Conservation (phyloP, 2,888 invertebrate genomes). For the Ormyrus thymus region DNA sequence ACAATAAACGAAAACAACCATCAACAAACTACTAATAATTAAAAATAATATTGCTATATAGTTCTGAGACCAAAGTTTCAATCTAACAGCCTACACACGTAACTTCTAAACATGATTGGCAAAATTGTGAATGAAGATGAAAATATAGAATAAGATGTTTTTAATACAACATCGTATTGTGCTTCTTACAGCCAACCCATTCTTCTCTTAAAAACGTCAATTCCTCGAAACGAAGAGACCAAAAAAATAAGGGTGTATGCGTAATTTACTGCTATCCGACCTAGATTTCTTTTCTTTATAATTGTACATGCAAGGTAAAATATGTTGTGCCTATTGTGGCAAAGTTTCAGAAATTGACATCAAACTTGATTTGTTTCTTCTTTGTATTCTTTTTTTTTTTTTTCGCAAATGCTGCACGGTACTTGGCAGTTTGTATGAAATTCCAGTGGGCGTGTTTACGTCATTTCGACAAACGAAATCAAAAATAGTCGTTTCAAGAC, state of each 20-base stretch:
- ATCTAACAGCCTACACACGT: conserved; percentile 35
- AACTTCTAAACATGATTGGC: conserved; percentile 2
- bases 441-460: conserved; percentile 36
- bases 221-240: conserved; percentile 45
- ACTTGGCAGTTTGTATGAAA: conserved; percentile 53
- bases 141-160: conserved; percentile 7
- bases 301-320: conserved; percentile 42
- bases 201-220: conserved; percentile 47
- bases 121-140: conserved; percentile 28
- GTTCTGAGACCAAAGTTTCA: conserved; percentile 30
- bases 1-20: conserved; percentile 26
- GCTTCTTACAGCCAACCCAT: conserved; percentile 36
- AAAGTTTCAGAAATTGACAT: conserved; percentile 46
- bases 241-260: conserved; percentile 32
- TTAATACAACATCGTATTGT: conserved; percentile 42
- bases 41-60: conserved; percentile 38
- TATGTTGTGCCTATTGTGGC: conserved; percentile 17
- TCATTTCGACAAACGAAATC: conserved; percentile 22
- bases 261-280: conserved; percentile 8
- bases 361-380: conserved; percentile 29
- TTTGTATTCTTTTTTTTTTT: neutral
- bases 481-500: conserved; percentile 12
- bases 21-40: conserved; percentile 24
- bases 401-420: conserved; percentile 33
- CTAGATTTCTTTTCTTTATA: conserved; percentile 18